Conservation (phyloP, 2,797 vertebrate genomes). For the Tiaroga cobitis region DNA sequence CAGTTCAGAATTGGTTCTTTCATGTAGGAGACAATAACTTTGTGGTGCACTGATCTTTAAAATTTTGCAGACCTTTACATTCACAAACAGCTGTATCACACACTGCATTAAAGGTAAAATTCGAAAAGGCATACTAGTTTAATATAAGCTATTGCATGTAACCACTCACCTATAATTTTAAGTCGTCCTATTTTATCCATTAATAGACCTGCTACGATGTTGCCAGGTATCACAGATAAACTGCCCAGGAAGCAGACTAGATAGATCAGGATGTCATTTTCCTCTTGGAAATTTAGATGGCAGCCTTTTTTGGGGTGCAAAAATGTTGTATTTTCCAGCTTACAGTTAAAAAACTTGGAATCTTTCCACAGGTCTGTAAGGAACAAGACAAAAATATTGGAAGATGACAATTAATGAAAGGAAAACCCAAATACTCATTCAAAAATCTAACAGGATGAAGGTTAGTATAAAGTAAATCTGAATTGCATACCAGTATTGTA, state of each 20-base stretch:
- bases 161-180: constrained; percentile 91
- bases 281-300: constrained; percentile 92
- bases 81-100: not conserved
- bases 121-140: not conserved
- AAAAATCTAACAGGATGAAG: not conserved
- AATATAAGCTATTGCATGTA: not conserved
- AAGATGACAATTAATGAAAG: not conserved
- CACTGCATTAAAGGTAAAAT: not conserved
- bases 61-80: not conserved
- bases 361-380: constrained; percentile 88
- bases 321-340: constrained; percentile 87
- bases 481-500: constrained; percentile 88
- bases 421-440: not conserved
- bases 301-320: constrained; percentile 89
- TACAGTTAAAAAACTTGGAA: constrained; percentile 88
- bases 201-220: constrained; percentile 93
- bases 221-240: constrained; percentile 92
- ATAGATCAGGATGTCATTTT: constrained; percentile 96
- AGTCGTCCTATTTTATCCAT: constrained; percentile 97
- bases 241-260: constrained; percentile 96
- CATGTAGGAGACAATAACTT: not conserved
- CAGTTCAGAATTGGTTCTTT: not conserved
- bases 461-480: not conserved
- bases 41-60: not conserved
- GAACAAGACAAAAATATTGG: not conserved